Evolutionary conservation across 2,888 invertebrate species (phyloP), one percentile per base, ranked within the genome.

Genomic region (Subacronicta megacephala): DNA sequence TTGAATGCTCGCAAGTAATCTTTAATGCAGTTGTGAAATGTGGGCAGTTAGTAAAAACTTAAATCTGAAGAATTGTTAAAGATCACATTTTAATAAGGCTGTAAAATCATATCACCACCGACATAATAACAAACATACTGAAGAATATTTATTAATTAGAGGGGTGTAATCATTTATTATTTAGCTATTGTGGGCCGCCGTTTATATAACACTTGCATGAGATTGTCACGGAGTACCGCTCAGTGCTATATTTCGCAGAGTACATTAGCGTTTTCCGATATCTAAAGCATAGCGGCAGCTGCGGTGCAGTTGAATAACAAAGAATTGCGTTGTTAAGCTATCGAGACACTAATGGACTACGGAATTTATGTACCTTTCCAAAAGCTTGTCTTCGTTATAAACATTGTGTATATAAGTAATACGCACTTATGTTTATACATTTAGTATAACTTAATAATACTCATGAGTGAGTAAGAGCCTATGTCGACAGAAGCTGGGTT

Each of bases 191-290:
- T 29, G 12, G 4, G 3, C 12, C n/a, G n/a, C 61, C 64, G 62
- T 68, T 67, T 69, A 64, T 71, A 67, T 71, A 78, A 72, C 71
- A 75, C 72, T 67, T 70, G 71, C 73, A 72, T 71, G 72, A 75
- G 75, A 74, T 75, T 72, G 76, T 66, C 67, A 72, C 79, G 70
- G 78, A 70, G 55, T 20, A 33, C 42, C 36, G 77, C 84, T 85
- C 79, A 82, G 75, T 80, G 83, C 83, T 90, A 89, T 92, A 92
- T 91, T 89, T 89, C 84, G 65, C 83, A 68, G 84, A 88, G 75
- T 88, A 90, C 90, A 92, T 92, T 92, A 92, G 88, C 89, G 89
- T 92, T 92, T 92, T 90, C 89, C 92, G 90, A 92, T 92, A 92
- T 87, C 90, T 88, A 88, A 89, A 90, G 90, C 88, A 85, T 82